Evolutionary conservation across 2,888 invertebrate genomes (phyloP).

Genomic region (Drosophila lacicola): DNA sequence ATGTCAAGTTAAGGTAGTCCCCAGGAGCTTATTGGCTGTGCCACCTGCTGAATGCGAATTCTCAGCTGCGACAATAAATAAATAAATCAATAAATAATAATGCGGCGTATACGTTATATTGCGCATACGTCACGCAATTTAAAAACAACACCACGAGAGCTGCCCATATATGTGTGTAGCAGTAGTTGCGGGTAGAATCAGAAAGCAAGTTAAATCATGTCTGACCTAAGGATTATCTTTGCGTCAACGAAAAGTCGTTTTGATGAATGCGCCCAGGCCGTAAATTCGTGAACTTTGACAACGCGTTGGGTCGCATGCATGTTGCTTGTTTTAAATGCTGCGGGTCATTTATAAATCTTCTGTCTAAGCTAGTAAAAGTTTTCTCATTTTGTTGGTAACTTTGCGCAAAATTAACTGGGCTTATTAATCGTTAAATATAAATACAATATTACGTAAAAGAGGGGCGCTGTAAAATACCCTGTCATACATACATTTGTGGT

Average conservation of each 20-base stretch:
- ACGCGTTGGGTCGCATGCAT: slow-evolving; percentile 40
- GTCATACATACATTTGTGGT: slow-evolving; percentile 13
- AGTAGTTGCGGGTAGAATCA: background rate
- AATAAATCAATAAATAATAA: slow-evolving; percentile 48
- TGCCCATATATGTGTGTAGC: background rate
- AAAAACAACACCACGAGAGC: background rate
- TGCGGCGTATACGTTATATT: slow-evolving; percentile 45
- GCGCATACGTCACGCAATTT: slow-evolving; percentile 32
- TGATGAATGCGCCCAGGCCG: slow-evolving; percentile 59
- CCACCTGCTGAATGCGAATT: slow-evolving; percentile 45
- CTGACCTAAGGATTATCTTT: slow-evolving; percentile 9
- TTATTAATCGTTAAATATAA: slow-evolving; percentile 71
- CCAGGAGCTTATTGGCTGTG: slow-evolving; percentile 21
- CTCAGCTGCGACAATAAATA: slow-evolving; percentile 7
- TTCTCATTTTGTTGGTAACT: slow-evolving; percentile 75
- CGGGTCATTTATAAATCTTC: slow-evolving; percentile 74
- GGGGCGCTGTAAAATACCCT: background rate
- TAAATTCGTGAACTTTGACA: slow-evolving; percentile 59
- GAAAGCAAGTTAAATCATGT: background rate
- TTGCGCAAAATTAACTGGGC: slow-evolving; percentile 76
- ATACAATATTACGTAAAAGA: background rate
- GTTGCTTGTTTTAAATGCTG: slow-evolving; percentile 12
- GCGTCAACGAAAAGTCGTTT: slow-evolving; percentile 29
- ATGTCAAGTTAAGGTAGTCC: slow-evolving; percentile 50
- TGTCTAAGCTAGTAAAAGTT: slow-evolving; percentile 62